Conservation (phyloP, 2,797 vertebrate species). For the Monodelphis domestica region DNA sequence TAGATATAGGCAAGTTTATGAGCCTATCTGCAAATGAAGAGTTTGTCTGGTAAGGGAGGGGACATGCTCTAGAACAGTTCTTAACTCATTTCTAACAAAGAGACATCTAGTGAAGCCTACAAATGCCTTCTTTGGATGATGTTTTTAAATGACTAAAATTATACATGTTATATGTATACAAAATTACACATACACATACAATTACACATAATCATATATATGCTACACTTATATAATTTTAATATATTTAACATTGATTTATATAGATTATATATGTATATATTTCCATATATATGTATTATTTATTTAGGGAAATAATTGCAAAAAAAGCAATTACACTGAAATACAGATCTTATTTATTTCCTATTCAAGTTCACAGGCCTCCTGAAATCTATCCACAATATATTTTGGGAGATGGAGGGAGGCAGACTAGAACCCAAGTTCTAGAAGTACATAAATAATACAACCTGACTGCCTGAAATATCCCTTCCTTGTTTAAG, state of each 20-base stretch:
- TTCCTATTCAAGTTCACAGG: not conserved
- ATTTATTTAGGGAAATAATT: too few species aligned
- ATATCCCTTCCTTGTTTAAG: not conserved
- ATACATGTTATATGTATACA: too few species aligned
- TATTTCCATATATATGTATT: too few species aligned
- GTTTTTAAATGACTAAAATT: not conserved
- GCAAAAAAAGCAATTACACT: not conserved
- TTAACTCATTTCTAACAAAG: not conserved
- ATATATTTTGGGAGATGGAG: too few species aligned
- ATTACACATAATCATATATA: not conserved
- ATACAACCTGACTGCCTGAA: not conserved
- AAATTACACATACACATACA: too few species aligned
- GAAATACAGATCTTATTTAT: not conserved
- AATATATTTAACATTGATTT: too few species aligned
- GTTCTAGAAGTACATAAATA: not conserved
- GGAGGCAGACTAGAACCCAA: not conserved
- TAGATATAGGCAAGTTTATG: not conserved
- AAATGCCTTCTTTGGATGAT: not conserved
- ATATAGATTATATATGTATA: not conserved
- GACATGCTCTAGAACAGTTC: not conserved
- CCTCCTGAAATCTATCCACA: not conserved
- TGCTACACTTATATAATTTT: too few species aligned
- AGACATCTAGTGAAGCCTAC: not conserved
- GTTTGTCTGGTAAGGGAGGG: not conserved
- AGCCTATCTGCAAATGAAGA: not conserved